phyloP scores from a whole-genome alignment of 2,113 vertebrate genomes.

The Brevimyrus niger region DNA sequence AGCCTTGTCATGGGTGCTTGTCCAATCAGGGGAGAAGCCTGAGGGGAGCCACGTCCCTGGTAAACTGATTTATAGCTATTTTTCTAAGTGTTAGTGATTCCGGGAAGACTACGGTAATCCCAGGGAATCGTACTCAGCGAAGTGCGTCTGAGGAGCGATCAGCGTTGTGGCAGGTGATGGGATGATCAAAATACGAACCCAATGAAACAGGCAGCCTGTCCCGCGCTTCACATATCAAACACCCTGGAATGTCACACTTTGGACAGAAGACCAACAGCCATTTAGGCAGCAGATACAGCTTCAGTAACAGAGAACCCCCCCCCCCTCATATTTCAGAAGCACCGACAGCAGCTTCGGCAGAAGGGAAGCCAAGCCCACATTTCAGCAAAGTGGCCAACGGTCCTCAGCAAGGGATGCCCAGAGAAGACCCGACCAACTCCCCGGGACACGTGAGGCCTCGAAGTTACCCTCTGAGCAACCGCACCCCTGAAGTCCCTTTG shows the following conservation, averaged over 20 bases:
- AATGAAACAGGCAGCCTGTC: background rate
- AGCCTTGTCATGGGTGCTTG: background rate
- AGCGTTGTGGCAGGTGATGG: background rate
- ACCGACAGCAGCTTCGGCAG: background rate
- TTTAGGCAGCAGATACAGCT: background rate
- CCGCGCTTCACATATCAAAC: background rate
- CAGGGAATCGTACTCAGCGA: background rate
- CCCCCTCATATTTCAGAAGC: background rate
- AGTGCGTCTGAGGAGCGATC: background rate
- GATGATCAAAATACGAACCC: background rate
- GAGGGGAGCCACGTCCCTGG: background rate
- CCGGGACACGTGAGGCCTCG: background rate
- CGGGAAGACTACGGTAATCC: background rate
- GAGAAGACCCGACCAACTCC: background rate
- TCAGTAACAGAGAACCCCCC: background rate
- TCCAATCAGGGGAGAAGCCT: background rate
- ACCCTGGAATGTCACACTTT: background rate
- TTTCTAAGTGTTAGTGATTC: background rate
- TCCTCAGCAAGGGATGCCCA: background rate
- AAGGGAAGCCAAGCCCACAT: background rate
- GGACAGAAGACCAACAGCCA: background rate
- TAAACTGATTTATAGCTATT: background rate
- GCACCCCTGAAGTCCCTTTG: background rate
- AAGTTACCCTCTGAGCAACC: background rate
- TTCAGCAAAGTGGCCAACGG: background rate